Conservation (phyloP, 2,797 vertebrate species). For the Babyrousa celebensis region DNA sequence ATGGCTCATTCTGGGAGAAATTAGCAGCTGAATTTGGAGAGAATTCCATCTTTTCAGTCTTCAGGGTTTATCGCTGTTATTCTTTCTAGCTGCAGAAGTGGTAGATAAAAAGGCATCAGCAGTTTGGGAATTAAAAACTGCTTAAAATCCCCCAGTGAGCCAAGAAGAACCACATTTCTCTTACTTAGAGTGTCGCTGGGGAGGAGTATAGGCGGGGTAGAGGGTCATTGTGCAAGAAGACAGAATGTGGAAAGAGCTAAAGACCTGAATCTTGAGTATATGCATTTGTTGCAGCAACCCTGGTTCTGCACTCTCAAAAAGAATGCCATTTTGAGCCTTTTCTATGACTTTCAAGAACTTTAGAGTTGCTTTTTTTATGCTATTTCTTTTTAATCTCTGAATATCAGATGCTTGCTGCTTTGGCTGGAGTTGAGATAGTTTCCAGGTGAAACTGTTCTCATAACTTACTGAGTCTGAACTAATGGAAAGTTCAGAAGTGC, state of each 20-base stretch:
- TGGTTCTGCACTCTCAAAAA: neutral
- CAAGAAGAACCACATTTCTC: conserved; percentile 2
- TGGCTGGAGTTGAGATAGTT: conserved; percentile 12
- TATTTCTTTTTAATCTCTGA: conserved; percentile 19
- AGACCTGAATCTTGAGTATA: neutral
- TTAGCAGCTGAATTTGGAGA: neutral
- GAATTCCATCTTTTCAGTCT: neutral
- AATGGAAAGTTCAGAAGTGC: conserved; percentile 61
- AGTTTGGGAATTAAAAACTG: conserved; percentile 57
- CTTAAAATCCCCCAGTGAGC: conserved; percentile 42
- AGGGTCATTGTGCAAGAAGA: neutral
- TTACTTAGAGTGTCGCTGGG: neutral
- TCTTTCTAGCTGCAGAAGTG: neutral
- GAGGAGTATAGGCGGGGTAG: neutral
- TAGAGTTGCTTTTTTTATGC: neutral
- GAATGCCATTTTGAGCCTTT: neutral
- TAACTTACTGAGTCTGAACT: conserved; percentile 42
- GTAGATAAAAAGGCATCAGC: neutral
- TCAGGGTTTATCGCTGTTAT: neutral
- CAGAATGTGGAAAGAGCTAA: neutral
- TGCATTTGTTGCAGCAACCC: neutral
- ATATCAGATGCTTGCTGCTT: conserved; percentile 17
- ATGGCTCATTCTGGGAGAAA: neutral
- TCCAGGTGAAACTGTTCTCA: conserved; percentile 67
- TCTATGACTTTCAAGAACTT: conserved; percentile 34